Conservation (phyloP, 2,113 vertebrate genomes). For the Arothron firmamentum region DNA sequence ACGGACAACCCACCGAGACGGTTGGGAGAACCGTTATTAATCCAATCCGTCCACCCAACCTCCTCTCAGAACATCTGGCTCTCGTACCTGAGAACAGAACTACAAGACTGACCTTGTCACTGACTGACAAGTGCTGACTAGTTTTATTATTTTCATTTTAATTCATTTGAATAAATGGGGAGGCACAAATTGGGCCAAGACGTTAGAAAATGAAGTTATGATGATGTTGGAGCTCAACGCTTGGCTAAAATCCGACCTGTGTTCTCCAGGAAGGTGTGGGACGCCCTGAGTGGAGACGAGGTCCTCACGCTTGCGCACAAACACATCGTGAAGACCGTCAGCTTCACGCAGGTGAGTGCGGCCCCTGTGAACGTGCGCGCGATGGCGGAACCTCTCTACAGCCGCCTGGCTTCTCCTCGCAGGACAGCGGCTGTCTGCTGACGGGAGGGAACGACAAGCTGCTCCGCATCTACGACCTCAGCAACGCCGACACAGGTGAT, state of each 20-base stretch:
- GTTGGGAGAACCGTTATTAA: not conserved
- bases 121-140: no score
- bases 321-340: constrained; percentile 96
- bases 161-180: no score
- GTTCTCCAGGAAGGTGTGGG: constrained; percentile 92
- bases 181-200: no score
- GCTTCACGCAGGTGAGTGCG: constrained; percentile 87
- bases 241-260: no score
- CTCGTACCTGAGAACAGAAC: no score
- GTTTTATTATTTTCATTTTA: no score
- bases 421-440: constrained; percentile 93
- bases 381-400: not conserved
- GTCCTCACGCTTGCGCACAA: constrained; percentile 94
- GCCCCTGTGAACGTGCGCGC: not conserved
- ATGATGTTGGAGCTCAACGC: no score
- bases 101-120: no score
- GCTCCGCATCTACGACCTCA: constrained; percentile 92
- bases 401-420: not conserved
- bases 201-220: no score
- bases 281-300: constrained; percentile 94
- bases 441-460: constrained; percentile 96
- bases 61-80: no score
- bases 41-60: no score
- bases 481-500: constrained; percentile 88
- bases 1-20: no score